Conservation (phyloP, 2,113 vertebrate genomes). For the Coptodon bakossiorum region DNA sequence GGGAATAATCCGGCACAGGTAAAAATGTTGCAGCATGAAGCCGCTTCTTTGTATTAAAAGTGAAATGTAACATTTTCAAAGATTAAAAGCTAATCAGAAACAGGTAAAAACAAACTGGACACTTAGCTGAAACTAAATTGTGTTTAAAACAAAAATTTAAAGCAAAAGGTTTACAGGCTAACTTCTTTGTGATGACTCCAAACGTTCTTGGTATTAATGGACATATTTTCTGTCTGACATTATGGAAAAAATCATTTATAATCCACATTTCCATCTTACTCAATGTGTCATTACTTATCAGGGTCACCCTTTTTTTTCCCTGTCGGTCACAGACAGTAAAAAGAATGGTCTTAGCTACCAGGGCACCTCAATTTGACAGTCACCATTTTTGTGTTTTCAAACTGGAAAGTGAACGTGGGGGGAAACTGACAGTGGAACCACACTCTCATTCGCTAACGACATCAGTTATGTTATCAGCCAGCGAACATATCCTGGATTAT, state of each 20-base stretch:
- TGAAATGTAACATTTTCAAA: not conserved
- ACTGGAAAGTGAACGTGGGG: rapidly evolving
- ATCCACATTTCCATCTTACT: not conserved
- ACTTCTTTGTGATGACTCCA: not conserved
- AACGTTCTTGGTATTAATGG: not conserved
- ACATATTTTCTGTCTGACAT: not conserved
- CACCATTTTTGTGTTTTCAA: not conserved
- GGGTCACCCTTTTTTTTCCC: rapidly evolving
- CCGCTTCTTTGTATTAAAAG: not conserved
- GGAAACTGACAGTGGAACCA: not conserved
- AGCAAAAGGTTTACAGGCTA: not conserved
- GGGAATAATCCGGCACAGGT: not conserved
- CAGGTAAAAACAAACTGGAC: rapidly evolving
- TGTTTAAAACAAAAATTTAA: not conserved
- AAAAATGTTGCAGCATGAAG: not conserved
- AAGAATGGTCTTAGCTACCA: not conserved
- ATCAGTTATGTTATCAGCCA: not conserved
- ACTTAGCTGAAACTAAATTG: not conserved
- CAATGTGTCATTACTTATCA: not conserved
- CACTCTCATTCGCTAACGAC: not conserved
- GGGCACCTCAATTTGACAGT: not conserved
- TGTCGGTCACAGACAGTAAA: rapidly evolving
- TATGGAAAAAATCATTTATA: not conserved
- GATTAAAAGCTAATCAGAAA: not conserved
- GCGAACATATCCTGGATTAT: not conserved